Conservation (phyloP, 2,888 invertebrate genomes). For the Noctua janthe region DNA sequence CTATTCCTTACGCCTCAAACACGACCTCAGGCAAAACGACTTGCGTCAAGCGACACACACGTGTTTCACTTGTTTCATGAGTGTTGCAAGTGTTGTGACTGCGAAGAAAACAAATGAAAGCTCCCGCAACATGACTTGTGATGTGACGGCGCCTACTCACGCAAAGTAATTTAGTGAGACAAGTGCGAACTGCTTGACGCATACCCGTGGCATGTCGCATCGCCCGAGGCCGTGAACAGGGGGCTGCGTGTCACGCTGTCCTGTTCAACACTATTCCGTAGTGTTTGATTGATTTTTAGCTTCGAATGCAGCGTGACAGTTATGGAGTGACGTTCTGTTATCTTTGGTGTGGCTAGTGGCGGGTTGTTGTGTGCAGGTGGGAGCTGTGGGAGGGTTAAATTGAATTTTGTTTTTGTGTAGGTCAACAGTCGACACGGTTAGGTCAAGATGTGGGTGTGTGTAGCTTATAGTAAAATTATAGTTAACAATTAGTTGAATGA, state of each 20-base stretch:
- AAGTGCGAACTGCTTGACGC: neutral
- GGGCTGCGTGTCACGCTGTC: conserved; percentile 17
- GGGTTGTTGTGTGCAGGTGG: neutral
- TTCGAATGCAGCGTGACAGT: conserved; percentile 24
- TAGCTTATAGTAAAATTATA: neutral
- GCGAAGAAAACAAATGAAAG: neutral
- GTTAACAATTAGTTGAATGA: neutral
- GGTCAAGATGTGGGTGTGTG: neutral
- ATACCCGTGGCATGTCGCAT: neutral
- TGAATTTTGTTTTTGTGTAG: conserved; percentile 1
- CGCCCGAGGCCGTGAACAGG: neutral
- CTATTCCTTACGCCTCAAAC: neutral
- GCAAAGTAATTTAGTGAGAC: neutral
- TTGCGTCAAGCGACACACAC: neutral
- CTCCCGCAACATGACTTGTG: neutral
- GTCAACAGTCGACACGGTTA: neutral
- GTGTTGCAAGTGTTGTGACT: neutral
- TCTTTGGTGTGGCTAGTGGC: neutral
- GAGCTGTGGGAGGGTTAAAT: neutral
- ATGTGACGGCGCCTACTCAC: too few relatives aligned
- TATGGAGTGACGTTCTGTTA: conserved; percentile 26
- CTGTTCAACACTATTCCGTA: conserved; percentile 38
- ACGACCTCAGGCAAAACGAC: neutral
- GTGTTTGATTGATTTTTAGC: conserved; percentile 54
- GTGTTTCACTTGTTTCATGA: neutral